Conservation (phyloP, 2,888 invertebrate genomes). For the Hetaerina titia region DNA sequence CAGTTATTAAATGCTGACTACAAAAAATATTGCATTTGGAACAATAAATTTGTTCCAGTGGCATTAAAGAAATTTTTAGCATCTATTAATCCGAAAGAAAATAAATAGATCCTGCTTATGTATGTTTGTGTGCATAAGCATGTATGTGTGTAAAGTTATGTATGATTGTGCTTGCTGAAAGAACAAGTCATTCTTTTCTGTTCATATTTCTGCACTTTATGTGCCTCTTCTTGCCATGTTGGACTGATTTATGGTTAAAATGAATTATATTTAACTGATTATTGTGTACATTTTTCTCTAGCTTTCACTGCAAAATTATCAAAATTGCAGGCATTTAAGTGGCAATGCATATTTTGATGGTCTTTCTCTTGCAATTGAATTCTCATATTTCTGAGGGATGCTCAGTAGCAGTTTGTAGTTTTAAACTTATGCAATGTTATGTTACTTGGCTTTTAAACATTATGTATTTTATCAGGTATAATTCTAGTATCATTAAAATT, state of each 20-base stretch:
- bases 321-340: slow-evolving; percentile 19
- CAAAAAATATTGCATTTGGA: slow-evolving; percentile 51
- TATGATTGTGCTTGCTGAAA: slow-evolving; percentile 59
- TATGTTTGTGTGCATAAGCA: slow-evolving; percentile 63
- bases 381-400: slow-evolving; percentile 26
- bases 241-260: slow-evolving; percentile 18
- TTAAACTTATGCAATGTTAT: slow-evolving; percentile 43
- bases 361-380: not conserved
- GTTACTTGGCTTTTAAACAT: slow-evolving; percentile 46
- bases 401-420: slow-evolving; percentile 49
- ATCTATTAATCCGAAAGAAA: slow-evolving; percentile 57
- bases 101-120: slow-evolving; percentile 52
- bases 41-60: slow-evolving; percentile 29
- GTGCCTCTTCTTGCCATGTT: slow-evolving; percentile 52
- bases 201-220: slow-evolving; percentile 48
- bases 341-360: slow-evolving; percentile 9
- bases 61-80: slow-evolving; percentile 66
- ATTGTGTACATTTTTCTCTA: not conserved
- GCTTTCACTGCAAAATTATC: not conserved
- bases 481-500: slow-evolving; percentile 48
- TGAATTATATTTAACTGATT: not conserved
- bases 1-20: slow-evolving; percentile 54
- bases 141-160: slow-evolving; percentile 63
- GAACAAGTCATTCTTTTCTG: slow-evolving; percentile 46
- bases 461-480: slow-evolving; percentile 56